phyloP scores from a whole-genome alignment of 2,113 vertebrate genomes.

The Geococcyx californianus region DNA sequence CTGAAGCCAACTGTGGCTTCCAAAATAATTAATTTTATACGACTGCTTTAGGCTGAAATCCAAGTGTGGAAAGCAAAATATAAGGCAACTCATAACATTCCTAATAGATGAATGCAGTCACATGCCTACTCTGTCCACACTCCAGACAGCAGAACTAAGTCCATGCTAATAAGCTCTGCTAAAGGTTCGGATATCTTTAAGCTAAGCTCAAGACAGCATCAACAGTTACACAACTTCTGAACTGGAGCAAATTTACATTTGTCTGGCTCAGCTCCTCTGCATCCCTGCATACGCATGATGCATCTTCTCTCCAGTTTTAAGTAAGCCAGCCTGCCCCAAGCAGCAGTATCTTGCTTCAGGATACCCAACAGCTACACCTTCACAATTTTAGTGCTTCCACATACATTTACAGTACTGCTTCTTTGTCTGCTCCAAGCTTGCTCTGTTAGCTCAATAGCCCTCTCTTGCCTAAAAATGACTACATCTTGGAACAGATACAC shows the following conservation, averaged over 20 bases:
- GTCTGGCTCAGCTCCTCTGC: background rate
- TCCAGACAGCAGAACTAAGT: background rate
- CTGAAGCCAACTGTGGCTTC: background rate
- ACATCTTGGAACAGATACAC: background rate
- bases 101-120: background rate
- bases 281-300: background rate
- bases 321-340: background rate
- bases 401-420: background rate
- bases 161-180: background rate
- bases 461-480: background rate
- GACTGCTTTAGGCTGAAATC: background rate
- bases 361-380: background rate
- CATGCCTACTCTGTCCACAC: background rate
- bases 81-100: background rate
- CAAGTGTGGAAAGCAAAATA: background rate
- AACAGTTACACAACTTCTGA: background rate
- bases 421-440: background rate
- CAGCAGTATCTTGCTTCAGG: background rate
- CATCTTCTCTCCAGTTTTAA: background rate
- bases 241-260: background rate
- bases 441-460: fast-evolving
- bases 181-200: background rate
- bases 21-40: background rate
- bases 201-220: background rate
- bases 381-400: background rate